Percentiles rank a stretch among this genome's conserved stretches.
phyloP scores from a whole-genome alignment of 2,797 vertebrate genomes.

The Psittacula derbiana region DNA sequence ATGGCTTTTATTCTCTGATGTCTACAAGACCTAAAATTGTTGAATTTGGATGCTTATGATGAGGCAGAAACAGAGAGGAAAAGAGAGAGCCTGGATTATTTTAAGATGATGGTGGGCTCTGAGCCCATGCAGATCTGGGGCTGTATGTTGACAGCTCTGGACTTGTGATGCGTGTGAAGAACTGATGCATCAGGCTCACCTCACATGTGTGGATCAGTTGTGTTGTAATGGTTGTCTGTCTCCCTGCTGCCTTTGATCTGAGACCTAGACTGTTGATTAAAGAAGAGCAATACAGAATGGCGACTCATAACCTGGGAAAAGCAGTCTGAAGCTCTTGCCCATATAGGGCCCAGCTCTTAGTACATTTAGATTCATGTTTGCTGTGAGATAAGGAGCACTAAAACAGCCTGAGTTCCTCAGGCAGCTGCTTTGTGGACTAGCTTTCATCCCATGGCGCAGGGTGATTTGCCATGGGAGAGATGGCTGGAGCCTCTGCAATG shows the following conservation, averaged over 20 bases:
- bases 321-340: background rate
- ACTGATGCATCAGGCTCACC: background rate
- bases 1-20: background rate
- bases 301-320: background rate
- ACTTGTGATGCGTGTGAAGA: background rate
- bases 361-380: background rate
- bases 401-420: background rate
- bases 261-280: background rate
- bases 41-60: background rate
- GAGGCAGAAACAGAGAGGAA: background rate
- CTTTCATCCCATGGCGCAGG: background rate
- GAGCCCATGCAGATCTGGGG: background rate
- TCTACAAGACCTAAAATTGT: background rate
- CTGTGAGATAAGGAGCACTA: background rate
- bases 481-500: background rate
- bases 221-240: rapidly evolving
- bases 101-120: background rate
- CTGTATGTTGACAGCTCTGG: background rate
- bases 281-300: background rate
- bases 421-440: background rate
- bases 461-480: background rate
- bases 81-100: background rate
- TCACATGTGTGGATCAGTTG: background rate
- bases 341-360: background rate
- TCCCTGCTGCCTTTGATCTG: background rate